Conservation (phyloP, 2,797 vertebrate genomes). For the Rhinatrema bivittatum region DNA sequence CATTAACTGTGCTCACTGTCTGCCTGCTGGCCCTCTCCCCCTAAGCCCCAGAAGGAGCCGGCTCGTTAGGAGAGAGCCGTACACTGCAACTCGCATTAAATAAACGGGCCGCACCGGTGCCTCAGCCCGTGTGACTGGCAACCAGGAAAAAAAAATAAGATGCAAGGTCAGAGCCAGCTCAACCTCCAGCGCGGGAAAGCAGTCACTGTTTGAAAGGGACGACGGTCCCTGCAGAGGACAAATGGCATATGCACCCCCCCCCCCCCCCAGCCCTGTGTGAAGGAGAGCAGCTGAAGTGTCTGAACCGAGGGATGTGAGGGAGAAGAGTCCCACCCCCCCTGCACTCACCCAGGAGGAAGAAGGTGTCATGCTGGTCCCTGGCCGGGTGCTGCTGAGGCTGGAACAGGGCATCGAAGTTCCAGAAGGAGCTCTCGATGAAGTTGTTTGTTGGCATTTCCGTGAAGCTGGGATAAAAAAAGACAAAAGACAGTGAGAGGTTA, state of each 20-base stretch:
- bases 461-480: conserved; percentile 54
- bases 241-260: no score
- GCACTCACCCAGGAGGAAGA: conserved; percentile 78
- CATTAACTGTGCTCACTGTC: no score
- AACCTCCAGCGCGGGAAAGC: neutral
- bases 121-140: no score
- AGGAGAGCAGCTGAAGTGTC: no score
- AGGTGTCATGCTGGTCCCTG: conserved; percentile 89
- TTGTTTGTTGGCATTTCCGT: conserved; percentile 91
- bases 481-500: neutral
- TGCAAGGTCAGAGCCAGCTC: neutral
- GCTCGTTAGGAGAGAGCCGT: accelerated
- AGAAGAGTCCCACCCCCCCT: neutral
- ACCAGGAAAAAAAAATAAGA: no score
- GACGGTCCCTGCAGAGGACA: no score
- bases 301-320: no score
- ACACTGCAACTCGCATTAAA: no score
- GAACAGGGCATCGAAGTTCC: conserved; percentile 91
- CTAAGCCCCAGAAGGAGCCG: neutral
- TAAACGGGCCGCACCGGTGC: no score
- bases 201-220: neutral
- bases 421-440: conserved; percentile 93
- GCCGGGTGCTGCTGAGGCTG: conserved; percentile 94
- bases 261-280: no score
- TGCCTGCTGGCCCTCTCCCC: no score